Evolutionary conservation across 2,797 vertebrate genomes (phyloP), one percentile per base, ranked within the genome.

Genomic region (Enteromius afrohamiltoni): DNA sequence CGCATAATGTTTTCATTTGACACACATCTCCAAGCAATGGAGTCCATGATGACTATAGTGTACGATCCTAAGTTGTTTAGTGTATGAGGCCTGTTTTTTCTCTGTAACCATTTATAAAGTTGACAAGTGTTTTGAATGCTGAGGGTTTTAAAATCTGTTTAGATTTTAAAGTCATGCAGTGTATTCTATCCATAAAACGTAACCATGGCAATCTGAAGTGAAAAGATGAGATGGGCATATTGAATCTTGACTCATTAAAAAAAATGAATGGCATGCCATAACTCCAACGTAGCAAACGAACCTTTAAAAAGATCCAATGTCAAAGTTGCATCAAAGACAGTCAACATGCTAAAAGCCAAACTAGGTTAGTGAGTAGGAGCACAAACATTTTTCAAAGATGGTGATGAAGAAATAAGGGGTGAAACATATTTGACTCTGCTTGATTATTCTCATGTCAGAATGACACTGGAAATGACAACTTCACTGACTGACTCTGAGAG

Each of bases 401-500:
- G 40, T 68, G 45, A 42, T 74, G 40, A 77, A 86, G 82, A 62
- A 71, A 82, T 67, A 55, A 73, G 62, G 42, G 75, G 79, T 58
- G 64, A 74, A 75, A 71, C 49, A 83, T 60, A 81, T 89, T 87
- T 86, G 84, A 80, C 79, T 86, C 65, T 11, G 65, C 70, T 77
- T 85, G 84, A 88, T 88, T 88, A 88, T 87, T 84, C 69, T 34
- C 86, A 73, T 87, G 86, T 87, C 84, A 87, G 79, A 87, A 87
- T 86, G 85, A 88, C 86, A 88, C 78, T 81, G 85, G 79, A 88
- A 88, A 87, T 90, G 84, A 86, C 87, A 88, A 89, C 86, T 87
- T 86, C 79, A 86, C 83, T 85, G 70, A 75, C 75, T 87, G 86
- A 88, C 84, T 65, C 70, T 79, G 81, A 86, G 70, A 87, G 80